Evolutionary conservation across 1,140 invertebrate genomes (phyloP).

Genomic region (Drosophila littoralis): DNA sequence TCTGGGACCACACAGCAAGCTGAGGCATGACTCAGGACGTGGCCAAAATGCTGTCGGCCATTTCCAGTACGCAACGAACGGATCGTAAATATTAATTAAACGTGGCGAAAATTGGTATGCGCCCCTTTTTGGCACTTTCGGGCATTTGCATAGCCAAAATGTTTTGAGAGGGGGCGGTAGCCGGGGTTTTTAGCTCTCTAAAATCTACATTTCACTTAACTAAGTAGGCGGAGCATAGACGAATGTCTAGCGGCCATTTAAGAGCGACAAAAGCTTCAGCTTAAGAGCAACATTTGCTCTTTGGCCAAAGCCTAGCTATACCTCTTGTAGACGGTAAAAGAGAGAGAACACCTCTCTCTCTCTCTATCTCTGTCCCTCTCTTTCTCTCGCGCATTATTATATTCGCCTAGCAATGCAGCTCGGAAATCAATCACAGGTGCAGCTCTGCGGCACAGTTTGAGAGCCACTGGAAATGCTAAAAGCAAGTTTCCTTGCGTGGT

Average conservation of each 20-base stretch:
- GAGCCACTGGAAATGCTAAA: constrained; percentile 46
- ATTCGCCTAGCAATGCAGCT: constrained; percentile 38
- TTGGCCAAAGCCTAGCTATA: neutral
- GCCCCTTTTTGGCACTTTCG: constrained; percentile 45
- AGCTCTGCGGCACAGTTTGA: constrained; percentile 41
- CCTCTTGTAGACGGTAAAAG: neutral
- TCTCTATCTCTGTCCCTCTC: neutral
- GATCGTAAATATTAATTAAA: constrained; percentile 39
- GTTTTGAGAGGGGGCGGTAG: neutral
- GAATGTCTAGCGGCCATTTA: constrained; percentile 32
- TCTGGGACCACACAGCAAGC: constrained; percentile 36
- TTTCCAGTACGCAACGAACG: neutral
- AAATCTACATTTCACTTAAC: constrained; percentile 19
- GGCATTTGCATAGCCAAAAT: constrained; percentile 24
- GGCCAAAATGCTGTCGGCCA: neutral
- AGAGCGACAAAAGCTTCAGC: constrained; percentile 27
- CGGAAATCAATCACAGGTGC: constrained; percentile 72
- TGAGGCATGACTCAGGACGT: constrained; percentile 2
- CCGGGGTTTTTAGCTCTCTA: neutral
- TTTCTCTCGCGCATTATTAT: constrained; percentile 17
- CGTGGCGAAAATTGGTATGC: constrained; percentile 21
- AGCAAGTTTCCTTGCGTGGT: constrained; percentile 66
- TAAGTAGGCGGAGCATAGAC: constrained; percentile 62
- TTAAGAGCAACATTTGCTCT: constrained; percentile 17
- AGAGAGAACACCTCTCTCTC: constrained; percentile 2